Evolutionary conservation across 2,797 vertebrate species (phyloP).

Genomic region (Lacerta agilis): DNA sequence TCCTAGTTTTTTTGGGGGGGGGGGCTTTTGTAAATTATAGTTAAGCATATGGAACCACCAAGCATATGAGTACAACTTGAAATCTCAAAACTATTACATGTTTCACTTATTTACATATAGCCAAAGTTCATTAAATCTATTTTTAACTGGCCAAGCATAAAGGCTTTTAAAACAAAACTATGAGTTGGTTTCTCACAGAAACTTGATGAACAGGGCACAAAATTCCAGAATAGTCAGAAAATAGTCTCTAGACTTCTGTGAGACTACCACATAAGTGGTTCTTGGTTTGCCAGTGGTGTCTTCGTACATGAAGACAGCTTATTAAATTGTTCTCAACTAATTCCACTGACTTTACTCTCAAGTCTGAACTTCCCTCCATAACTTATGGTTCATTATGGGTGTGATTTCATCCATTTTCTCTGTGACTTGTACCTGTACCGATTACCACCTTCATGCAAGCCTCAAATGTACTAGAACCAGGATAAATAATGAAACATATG

Average conservation of each 20-base stretch:
- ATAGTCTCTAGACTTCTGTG: too few species aligned
- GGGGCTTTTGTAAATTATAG: not conserved
- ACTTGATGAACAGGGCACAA: not conserved
- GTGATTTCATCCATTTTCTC: not conserved
- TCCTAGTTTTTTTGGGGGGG: conserved; percentile 9
- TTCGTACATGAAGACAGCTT: not conserved
- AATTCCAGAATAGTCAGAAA: not conserved
- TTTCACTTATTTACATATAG: conserved; percentile 33
- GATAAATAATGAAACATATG: not conserved
- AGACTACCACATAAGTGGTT: too few species aligned
- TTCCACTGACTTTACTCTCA: not conserved
- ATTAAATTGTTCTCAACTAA: not conserved
- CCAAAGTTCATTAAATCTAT: not conserved
- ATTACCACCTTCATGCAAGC: not conserved
- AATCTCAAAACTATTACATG: conserved; percentile 44
- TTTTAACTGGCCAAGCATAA: not conserved
- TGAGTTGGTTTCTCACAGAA: not conserved
- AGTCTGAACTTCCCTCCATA: not conserved
- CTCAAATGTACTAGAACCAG: not conserved
- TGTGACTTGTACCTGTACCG: not conserved
- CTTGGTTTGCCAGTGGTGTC: not conserved
- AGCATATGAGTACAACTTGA: conserved; percentile 31
- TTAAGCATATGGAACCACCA: conserved; percentile 36
- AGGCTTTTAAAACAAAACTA: not conserved
- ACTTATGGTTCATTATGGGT: not conserved